phyloP scores from a whole-genome alignment of 1,140 invertebrate species.

The Andrena cerasifolii region DNA sequence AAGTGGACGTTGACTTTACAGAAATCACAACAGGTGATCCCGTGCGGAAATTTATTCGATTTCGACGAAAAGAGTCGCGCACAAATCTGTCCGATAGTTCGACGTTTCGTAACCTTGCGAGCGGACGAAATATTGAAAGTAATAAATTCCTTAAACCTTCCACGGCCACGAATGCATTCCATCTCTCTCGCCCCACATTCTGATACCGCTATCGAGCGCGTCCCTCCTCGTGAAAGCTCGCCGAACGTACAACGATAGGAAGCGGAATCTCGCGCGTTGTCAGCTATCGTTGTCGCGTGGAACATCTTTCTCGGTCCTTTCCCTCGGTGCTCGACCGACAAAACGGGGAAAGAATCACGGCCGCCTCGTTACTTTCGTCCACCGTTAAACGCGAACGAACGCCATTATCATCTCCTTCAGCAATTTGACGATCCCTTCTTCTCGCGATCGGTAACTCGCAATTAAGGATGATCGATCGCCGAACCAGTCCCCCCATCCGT shows the following conservation, averaged over 20 bases:
- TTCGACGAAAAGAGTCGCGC: background rate
- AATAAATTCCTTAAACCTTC: conserved; percentile 30
- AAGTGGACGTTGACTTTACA: no score
- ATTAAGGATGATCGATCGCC: conserved; percentile 27
- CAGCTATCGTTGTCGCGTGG: background rate
- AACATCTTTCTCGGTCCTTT: background rate
- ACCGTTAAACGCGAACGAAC: conserved; percentile 2
- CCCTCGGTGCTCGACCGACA: background rate
- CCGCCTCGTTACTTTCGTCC: background rate
- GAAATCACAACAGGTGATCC: no score
- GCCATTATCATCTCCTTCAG: background rate
- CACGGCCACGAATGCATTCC: background rate
- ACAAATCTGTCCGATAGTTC: background rate
- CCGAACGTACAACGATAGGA: background rate
- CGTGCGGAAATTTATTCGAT: conserved; percentile 25
- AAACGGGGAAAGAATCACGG: background rate
- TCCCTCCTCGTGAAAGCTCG: background rate
- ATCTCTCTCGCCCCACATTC: background rate
- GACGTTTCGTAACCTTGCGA: background rate
- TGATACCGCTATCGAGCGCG: background rate
- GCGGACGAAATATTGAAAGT: background rate
- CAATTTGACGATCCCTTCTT: background rate
- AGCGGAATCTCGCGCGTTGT: background rate
- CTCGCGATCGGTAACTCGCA: background rate
- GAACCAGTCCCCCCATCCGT: background rate